phyloP scores from a whole-genome alignment of 2,113 vertebrate genomes.

The Mobula hypostoma region DNA sequence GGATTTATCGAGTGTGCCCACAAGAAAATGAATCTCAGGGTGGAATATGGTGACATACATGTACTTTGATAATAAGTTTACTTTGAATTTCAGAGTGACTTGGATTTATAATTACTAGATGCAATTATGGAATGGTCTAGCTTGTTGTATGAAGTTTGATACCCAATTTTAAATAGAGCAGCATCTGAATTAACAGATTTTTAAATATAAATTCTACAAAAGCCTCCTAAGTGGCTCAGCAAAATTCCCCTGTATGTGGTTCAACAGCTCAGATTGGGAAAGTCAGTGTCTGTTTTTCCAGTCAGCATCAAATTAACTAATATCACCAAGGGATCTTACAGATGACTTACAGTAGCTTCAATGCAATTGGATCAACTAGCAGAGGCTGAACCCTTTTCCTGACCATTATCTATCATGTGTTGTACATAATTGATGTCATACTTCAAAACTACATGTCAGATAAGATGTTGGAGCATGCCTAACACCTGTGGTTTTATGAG shows the following conservation, averaged over 20 bases:
- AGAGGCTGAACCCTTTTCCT: neutral
- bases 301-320: neutral
- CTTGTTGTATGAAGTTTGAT: neutral
- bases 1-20: no score
- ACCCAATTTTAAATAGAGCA: neutral
- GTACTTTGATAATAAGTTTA: no score
- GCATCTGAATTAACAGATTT: neutral
- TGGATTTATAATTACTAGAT: no score
- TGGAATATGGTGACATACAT: no score
- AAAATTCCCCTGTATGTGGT: no score
- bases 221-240: neutral
- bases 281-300: neutral
- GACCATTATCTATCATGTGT: neutral
- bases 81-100: no score
- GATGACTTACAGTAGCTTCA: neutral
- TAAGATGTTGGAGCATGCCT: neutral
- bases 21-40: no score
- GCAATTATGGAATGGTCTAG: neutral
- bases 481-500: neutral
- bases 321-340: neutral
- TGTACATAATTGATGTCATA: neutral
- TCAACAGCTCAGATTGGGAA: neutral
- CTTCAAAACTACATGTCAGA: neutral
- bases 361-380: neutral
- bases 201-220: neutral